phyloP scores from a whole-genome alignment of 1,140 invertebrate species.

The Dreissena rostriformis region DNA sequence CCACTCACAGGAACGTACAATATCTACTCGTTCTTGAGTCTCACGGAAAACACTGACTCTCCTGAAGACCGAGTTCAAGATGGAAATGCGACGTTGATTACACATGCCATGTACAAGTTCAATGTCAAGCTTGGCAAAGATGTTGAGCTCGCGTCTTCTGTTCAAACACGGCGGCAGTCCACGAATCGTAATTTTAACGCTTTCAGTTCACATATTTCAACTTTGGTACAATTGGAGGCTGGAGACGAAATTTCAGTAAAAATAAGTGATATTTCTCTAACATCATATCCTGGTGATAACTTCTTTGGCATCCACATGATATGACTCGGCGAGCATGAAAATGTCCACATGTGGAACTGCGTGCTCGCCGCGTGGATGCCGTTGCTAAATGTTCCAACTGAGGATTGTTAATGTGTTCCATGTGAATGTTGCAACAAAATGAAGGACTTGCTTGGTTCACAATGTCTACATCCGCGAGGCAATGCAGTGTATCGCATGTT shows the following conservation, averaged over 20 bases:
- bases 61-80: background rate
- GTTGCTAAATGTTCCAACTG: too few relatives aligned
- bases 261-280: slow-evolving; percentile 6
- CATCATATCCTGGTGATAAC: background rate
- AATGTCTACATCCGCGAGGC: too few relatives aligned
- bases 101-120: slow-evolving; percentile 22
- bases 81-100: background rate
- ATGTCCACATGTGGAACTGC: too few relatives aligned
- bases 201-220: background rate
- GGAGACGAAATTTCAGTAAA: slow-evolving; percentile 45
- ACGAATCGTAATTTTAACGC: slow-evolving; percentile 10
- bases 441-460: too few relatives aligned
- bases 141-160: background rate
- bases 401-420: too few relatives aligned
- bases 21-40: slow-evolving; percentile 11
- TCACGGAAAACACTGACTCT: background rate
- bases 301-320: slow-evolving; percentile 36
- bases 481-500: too few relatives aligned
- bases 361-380: too few relatives aligned
- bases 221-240: slow-evolving; percentile 20
- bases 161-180: background rate
- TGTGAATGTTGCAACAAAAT: too few relatives aligned
- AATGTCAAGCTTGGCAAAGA: slow-evolving; percentile 13
- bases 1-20: slow-evolving; percentile 17
- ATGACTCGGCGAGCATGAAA: too few relatives aligned